Conservation (phyloP, 2,113 vertebrate species). For the Genyomyrus donnyi region DNA sequence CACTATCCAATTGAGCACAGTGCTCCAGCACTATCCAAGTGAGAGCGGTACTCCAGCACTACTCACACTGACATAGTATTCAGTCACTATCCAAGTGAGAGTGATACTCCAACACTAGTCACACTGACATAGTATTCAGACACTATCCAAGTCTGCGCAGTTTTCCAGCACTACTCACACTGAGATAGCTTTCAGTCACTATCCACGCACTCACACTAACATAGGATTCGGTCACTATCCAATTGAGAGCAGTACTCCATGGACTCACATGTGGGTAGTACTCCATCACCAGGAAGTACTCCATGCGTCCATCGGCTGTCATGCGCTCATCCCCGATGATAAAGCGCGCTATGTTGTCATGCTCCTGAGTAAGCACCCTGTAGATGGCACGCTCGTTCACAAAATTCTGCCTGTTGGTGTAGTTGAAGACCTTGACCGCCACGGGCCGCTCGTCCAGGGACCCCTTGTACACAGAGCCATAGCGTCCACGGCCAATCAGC, state of each 20-base stretch:
- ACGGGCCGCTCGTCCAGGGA: constrained; percentile 89
- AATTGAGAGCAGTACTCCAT: background rate
- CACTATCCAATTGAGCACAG: background rate
- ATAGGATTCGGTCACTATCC: background rate
- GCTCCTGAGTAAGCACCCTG: constrained; percentile 88
- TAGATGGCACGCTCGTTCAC: constrained; percentile 95
- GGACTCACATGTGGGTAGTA: constrained; percentile 82
- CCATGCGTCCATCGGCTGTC: constrained; percentile 81
- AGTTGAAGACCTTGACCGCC: constrained; percentile 93
- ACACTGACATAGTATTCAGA: background rate
- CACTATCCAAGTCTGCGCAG: background rate
- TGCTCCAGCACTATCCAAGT: background rate
- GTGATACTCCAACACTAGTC: constrained; percentile 12
- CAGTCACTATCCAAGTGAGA: background rate
- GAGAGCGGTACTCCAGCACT: background rate
- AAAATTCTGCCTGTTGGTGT: constrained; percentile 91
- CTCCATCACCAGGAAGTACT: constrained; percentile 96
- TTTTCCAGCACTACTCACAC: constrained; percentile 60
- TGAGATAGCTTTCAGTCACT: background rate
- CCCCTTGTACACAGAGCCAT: constrained; percentile 89
- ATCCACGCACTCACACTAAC: constrained; percentile 14
- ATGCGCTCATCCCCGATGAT: constrained; percentile 88
- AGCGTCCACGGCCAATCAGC: constrained; percentile 92
- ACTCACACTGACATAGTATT: constrained; percentile 19
- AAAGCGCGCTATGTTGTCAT: constrained; percentile 88